These are phyloP conservation scores for Cyclargus thomasi DNA, from an alignment of 1,140 invertebrate genomes.

Conservation along the genomic window DNA sequence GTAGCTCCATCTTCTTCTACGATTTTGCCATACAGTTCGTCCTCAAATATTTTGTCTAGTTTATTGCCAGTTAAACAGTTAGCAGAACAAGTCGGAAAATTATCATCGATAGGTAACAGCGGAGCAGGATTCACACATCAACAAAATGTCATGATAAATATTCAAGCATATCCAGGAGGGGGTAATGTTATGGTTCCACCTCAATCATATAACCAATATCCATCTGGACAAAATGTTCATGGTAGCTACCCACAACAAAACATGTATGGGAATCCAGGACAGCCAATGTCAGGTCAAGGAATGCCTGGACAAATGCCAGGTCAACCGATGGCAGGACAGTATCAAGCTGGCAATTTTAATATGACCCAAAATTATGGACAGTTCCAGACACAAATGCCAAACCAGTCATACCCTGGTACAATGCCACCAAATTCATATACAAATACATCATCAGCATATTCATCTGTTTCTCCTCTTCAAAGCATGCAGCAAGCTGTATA, in stretches of 20 bases:
- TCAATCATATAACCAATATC: constrained; percentile 45
- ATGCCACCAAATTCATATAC: constrained; percentile 41
- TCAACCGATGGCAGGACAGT: constrained; percentile 45
- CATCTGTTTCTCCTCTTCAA: constrained; percentile 52
- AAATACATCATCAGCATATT: constrained; percentile 43
- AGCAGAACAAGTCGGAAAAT: constrained; percentile 68
- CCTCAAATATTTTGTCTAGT: constrained; percentile 53
- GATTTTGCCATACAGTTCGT: constrained; percentile 51
- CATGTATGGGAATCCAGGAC: constrained; percentile 37
- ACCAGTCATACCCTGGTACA: constrained; percentile 42
- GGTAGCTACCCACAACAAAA: constrained; percentile 40
- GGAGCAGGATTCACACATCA: constrained; percentile 64
- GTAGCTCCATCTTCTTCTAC: constrained; percentile 42
- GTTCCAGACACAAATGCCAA: constrained; percentile 35
- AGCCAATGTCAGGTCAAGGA: constrained; percentile 11
- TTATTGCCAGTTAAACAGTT: constrained; percentile 67
- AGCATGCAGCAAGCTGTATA: constrained; percentile 64
- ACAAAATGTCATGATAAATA: constrained; percentile 74
- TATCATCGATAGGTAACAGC: constrained; percentile 46
- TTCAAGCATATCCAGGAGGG: constrained; percentile 66
- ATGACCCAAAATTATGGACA: constrained; percentile 47
- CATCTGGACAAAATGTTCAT: constrained; percentile 38
- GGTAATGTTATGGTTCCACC: constrained; percentile 51
- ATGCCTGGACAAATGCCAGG: constrained; percentile 34
- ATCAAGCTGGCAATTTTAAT: constrained; percentile 42